A percentile compares a stretch with the other conserved stretches of the same genome.
Evolutionary conservation across 2,797 vertebrate species (phyloP).

Genomic region (Alca torda): DNA sequence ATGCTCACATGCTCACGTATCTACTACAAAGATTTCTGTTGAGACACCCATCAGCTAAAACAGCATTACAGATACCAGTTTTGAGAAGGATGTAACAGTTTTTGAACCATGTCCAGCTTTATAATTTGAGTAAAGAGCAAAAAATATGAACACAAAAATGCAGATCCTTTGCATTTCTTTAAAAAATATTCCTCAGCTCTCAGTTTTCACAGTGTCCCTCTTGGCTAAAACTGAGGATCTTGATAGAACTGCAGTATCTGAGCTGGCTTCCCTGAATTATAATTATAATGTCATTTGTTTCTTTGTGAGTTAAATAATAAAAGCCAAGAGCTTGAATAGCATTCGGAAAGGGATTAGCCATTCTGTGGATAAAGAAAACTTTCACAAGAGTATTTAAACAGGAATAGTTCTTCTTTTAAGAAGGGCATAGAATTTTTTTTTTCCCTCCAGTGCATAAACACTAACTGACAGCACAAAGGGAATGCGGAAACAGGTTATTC

Average conservation of each 20-base stretch:
- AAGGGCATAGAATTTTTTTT: not conserved
- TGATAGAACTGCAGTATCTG: not conserved
- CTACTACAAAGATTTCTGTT: not conserved
- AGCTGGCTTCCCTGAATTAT: not conserved
- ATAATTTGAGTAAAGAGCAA: not conserved
- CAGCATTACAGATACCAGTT: not conserved
- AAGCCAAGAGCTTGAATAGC: not conserved
- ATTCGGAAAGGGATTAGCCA: not conserved
- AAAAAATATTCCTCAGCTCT: not conserved
- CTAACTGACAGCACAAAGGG: not conserved
- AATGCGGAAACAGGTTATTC: not conserved
- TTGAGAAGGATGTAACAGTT: not conserved
- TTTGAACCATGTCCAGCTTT: not conserved
- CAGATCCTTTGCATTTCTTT: not conserved
- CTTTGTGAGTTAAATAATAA: not conserved
- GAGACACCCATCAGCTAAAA: not conserved
- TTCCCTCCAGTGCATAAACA: not conserved
- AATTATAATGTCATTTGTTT: not conserved
- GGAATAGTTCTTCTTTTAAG: not conserved
- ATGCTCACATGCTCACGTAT: not conserved
- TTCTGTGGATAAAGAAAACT: not conserved
- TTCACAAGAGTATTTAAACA: not conserved
- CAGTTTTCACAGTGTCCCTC: not conserved
- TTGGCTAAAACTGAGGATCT: not conserved
- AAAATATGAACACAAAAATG: not conserved